Base-by-base conservation (phyloP, 2,797 vertebrate genomes). In the Artibeus jamaicensis region DNA sequence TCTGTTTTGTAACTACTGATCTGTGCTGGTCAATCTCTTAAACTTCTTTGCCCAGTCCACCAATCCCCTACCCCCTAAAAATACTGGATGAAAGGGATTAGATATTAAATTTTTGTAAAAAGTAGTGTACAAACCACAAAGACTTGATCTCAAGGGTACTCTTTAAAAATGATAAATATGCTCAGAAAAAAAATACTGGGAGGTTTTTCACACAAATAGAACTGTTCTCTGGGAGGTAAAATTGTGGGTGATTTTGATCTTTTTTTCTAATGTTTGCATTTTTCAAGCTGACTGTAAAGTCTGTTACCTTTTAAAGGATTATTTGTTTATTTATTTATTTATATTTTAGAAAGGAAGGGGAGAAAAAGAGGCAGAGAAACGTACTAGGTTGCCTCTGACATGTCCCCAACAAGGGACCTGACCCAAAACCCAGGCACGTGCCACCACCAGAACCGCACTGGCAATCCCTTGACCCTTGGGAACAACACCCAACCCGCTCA, bases 11-110 rank as follows among this genome's bases (percentile, higher is more conserved):
- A 68, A 68, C 34, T 37, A 68, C 67, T 19, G 19, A 68, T 37
- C 67, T 68, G 9, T 68, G 10, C 34, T 37, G 19, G 34, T 68
- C 19, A 37, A 68, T 68, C 34, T 19, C 67, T 68, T 37, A 37
- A 68, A 34, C 34, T 37, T 68, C 11, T 22, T 37, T 9, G 37
- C 67, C 34, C 67, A 37, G 67, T 37, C 67, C 67, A 19, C 34
- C 67, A 68, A 37, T 19, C 18, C 67, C 67, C 34, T 37, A 9
- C 34, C 34, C n/a, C 15, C 67, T 21, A 68, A n/a, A 9, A 37
- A 68, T 86, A 94, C 76, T 22, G 76, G 81, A 62, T 70, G 14
- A 89, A 92, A 89, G 15, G 10, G 11, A 89, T 89, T 76, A 92
- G 86, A 94, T 46, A 91, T 42, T 32, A 93, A 74, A 22, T 7